Evolutionary conservation across 2,888 invertebrate genomes (phyloP), one percentile per base, ranked within the genome.

Genomic region (Hybos culiciformis): DNA sequence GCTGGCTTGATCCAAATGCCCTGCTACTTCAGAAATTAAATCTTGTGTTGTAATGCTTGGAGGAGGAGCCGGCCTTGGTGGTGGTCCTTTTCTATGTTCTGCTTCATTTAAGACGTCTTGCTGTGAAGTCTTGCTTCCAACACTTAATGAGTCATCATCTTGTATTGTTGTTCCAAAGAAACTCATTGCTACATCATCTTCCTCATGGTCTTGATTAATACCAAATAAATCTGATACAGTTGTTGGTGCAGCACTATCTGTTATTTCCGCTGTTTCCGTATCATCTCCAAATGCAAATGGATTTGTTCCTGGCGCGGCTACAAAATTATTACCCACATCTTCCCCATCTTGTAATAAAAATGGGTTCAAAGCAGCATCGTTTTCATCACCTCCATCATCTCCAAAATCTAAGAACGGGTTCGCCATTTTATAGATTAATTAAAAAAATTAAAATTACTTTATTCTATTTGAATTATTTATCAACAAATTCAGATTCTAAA

Each of bases 1-100:
- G 53, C 88, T 88, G 1, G 87, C 84, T 39, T 85, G 84, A 57
- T 91, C 87, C 78, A 90, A 78, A 43, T 85, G 86, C 3, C 85
- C 88, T 29, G 90, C 87, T 2, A 90, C 88, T 24, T 83, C 84
- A 51, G 83, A 73, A 38, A 90, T 80, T 18, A 91, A 69, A 57
- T 87, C 85, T 67, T 88, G 85, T 0, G 90, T 90, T 62, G 85
- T 83, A 48, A 80, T 75, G 1, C 82, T 78, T 18, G 82, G 74
- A 5, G 79, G 77, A 14, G 78, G 74, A 31, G 73, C 73, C 12
- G 72, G 68, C 26, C 71, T 68, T 6, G 72, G 72, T 20, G 70
- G 68, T 42, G 59, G 59, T 12, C 46, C 56, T 26, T 54, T 56
- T 29, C 56, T 57, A 24, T 52, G 53, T 7, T 53, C 56, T 20